A percentile compares a stretch with the other conserved stretches of the same genome.
phyloP scores from a whole-genome alignment of 2,797 vertebrate species.

The Meda fulgida region DNA sequence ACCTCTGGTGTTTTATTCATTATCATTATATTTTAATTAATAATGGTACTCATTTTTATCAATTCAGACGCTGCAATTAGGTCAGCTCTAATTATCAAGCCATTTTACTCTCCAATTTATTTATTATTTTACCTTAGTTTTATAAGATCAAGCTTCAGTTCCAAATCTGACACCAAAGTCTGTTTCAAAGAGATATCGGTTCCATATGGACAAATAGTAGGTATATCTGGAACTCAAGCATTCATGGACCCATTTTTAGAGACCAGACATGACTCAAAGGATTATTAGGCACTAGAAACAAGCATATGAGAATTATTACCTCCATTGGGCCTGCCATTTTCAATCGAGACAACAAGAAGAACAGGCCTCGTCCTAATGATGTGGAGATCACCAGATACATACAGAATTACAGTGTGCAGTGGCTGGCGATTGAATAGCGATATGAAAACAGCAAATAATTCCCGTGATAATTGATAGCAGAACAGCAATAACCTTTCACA shows the following conservation, averaged over 20 bases:
- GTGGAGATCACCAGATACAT: background rate
- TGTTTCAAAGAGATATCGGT: background rate
- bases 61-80: background rate
- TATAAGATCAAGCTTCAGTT: conserved; percentile 41
- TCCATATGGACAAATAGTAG: background rate
- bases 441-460: background rate
- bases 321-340: conserved; percentile 16
- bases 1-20: conserved; percentile 15
- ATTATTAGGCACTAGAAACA: conserved; percentile 25
- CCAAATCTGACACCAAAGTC: conserved; percentile 33
- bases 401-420: background rate
- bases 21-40: conserved; percentile 21
- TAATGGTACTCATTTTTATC: background rate
- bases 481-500: conserved; percentile 9
- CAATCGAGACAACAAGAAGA: conserved; percentile 25
- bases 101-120: conserved; percentile 38
- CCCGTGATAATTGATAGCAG: conserved; percentile 12
- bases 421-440: background rate
- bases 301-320: conserved; percentile 19
- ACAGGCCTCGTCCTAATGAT: conserved; percentile 4
- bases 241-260: background rate
- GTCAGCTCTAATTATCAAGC: conserved; percentile 17
- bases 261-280: background rate
- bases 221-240: background rate
- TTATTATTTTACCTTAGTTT: conserved; percentile 27